phyloP scores from a whole-genome alignment of 2,113 vertebrate species.

The Sialia sialis region DNA sequence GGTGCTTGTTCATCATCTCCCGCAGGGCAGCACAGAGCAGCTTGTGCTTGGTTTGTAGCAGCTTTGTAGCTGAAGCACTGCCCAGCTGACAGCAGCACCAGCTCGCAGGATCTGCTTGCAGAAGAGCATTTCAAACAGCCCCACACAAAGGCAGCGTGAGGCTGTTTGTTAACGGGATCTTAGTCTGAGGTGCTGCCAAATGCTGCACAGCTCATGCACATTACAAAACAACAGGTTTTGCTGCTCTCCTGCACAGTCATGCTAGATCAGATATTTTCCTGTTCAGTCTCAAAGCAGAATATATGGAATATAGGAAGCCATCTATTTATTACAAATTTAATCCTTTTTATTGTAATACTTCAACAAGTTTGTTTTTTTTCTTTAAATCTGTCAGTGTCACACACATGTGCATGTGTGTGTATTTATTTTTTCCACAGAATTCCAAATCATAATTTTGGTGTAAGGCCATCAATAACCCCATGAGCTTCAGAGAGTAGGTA shows the following conservation, averaged over 20 bases:
- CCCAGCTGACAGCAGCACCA: background rate
- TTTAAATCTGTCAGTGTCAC: conserved; percentile 21
- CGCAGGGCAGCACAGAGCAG: background rate
- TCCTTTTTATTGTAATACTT: conserved; percentile 18
- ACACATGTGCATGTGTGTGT: background rate
- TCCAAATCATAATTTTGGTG: conserved; percentile 61
- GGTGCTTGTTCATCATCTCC: background rate
- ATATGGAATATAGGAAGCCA: conserved; percentile 15
- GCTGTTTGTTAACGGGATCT: background rate
- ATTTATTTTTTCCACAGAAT: conserved; percentile 34
- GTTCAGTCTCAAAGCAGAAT: background rate
- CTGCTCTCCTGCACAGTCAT: background rate
- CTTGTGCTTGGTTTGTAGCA: background rate
- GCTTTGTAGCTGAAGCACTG: background rate
- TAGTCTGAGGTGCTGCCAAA: background rate
- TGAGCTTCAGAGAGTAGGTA: conserved; percentile 71
- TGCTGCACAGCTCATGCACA: background rate
- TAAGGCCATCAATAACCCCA: conserved; percentile 57
- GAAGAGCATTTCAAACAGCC: background rate
- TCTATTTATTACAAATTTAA: conserved; percentile 27
- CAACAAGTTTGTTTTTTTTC: background rate
- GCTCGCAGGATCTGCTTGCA: background rate
- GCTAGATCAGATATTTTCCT: background rate
- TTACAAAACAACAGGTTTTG: background rate
- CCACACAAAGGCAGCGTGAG: background rate